Conservation (phyloP, 1,140 invertebrate species). For the Araneus ventricosus region DNA sequence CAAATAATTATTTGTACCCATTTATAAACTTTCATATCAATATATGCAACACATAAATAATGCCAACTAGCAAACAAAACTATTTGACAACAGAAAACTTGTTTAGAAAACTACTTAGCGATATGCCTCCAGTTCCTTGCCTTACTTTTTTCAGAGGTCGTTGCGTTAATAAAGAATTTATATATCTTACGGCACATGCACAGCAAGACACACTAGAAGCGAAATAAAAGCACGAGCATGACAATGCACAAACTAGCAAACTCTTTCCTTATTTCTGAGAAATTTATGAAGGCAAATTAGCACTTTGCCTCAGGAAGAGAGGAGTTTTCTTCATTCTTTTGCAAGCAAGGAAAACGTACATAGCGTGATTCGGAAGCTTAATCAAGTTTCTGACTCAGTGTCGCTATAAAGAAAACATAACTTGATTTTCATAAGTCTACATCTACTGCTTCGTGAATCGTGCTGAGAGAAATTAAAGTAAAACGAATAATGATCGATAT, state of each 20-base stretch:
- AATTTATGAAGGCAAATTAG: neutral
- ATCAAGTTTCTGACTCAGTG: neutral
- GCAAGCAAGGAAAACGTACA: neutral
- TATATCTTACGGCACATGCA: neutral
- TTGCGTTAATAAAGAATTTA: constrained; percentile 58
- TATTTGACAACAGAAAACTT: no score
- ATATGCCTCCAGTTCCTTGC: no score
- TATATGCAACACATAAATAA: no score
- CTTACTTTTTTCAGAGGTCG: neutral
- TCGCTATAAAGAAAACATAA: constrained; percentile 7
- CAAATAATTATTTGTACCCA: no score
- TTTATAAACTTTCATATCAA: no score
- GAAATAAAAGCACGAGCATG: no score
- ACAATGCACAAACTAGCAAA: neutral
- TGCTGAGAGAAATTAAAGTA: constrained; percentile 6
- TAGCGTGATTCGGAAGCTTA: neutral
- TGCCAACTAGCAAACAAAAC: no score
- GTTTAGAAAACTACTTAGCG: no score
- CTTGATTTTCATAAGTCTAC: constrained; percentile 1
- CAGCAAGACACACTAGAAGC: neutral
- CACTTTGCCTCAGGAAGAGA: neutral
- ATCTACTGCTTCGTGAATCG: neutral
- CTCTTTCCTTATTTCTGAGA: neutral
- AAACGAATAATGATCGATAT: neutral
- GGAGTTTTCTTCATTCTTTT: neutral